phyloP scores from a whole-genome alignment of 1,140 invertebrate species.

The Drosophila baimaii region DNA sequence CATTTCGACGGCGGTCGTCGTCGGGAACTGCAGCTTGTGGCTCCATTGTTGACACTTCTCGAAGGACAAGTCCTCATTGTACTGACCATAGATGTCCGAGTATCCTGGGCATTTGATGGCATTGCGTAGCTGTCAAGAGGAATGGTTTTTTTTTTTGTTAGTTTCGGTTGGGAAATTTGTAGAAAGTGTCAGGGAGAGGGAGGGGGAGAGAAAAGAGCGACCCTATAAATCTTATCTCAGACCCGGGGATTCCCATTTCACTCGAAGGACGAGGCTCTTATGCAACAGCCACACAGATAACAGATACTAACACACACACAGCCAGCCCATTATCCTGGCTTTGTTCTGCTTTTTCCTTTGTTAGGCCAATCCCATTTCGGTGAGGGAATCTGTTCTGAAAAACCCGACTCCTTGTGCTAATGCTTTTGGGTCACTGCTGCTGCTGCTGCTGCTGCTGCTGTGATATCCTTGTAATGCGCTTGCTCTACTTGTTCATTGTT shows the following conservation, averaged over 20 bases:
- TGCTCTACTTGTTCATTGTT: slow-evolving; percentile 69
- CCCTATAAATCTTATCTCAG: slow-evolving; percentile 49
- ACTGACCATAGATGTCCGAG: slow-evolving; percentile 70
- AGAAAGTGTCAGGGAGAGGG: slow-evolving; percentile 19
- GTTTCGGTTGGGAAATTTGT: slow-evolving; percentile 65
- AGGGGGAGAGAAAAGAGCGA: not conserved
- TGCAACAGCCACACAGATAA: slow-evolving; percentile 38
- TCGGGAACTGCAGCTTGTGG: slow-evolving; percentile 61
- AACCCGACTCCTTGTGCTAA: slow-evolving; percentile 42
- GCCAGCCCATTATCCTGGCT: slow-evolving; percentile 44
- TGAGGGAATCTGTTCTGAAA: slow-evolving; percentile 13
- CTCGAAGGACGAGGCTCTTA: slow-evolving; percentile 31
- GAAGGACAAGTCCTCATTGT: slow-evolving; percentile 60
- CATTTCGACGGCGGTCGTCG: slow-evolving; percentile 9
- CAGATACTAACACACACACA: slow-evolving; percentile 7
- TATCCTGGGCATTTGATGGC: slow-evolving; percentile 71
- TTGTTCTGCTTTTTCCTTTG: slow-evolving; percentile 42
- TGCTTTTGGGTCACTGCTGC: slow-evolving; percentile 71
- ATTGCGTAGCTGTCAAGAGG: slow-evolving; percentile 62
- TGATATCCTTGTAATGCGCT: slow-evolving; percentile 75
- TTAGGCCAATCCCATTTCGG: slow-evolving; percentile 30
- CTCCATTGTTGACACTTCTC: slow-evolving; percentile 72
- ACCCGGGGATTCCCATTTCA: slow-evolving; percentile 39
- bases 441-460: slow-evolving; percentile 42
- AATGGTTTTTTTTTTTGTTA: slow-evolving; percentile 58